Percentiles rank a stretch among this genome's conserved stretches.
phyloP scores from a whole-genome alignment of 2,797 vertebrate genomes.

The Gastrophryne carolinensis region DNA sequence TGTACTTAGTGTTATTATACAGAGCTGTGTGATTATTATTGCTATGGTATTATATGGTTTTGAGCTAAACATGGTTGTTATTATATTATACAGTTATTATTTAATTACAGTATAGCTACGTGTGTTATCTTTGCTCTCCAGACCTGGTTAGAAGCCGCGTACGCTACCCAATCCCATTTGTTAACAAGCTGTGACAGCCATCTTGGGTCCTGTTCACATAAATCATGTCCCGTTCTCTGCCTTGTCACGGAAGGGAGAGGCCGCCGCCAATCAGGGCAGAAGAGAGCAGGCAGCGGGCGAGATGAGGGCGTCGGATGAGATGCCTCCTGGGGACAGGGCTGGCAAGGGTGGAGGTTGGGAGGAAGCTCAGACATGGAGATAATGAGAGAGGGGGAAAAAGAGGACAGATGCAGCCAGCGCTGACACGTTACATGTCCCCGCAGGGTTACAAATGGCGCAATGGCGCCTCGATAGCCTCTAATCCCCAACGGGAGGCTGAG shows the following conservation, averaged over 20 bases:
- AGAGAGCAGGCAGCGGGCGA: background rate
- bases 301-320: slow-evolving; percentile 32
- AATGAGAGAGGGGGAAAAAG: slow-evolving; percentile 13
- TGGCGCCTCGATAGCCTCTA: no score
- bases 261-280: slow-evolving; percentile 42
- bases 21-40: background rate
- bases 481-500: background rate
- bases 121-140: background rate
- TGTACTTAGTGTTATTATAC: background rate
- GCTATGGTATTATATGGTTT: no score
- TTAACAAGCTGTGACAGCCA: slow-evolving; percentile 39
- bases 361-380: slow-evolving; percentile 4
- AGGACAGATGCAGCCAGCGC: background rate
- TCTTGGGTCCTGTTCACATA: slow-evolving; percentile 33
- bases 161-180: slow-evolving; percentile 6
- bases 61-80: background rate
- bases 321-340: slow-evolving; percentile 29
- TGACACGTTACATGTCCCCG: background rate
- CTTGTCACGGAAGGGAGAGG: slow-evolving; percentile 33
- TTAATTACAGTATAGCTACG: background rate
- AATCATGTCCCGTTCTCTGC: slow-evolving; percentile 33
- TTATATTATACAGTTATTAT: background rate
- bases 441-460: background rate
- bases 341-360: background rate
- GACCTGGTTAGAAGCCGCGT: background rate